Evolutionary conservation across 2,797 vertebrate species (phyloP), one percentile per base, ranked within the genome.

Genomic region (Thunnus albacares): DNA sequence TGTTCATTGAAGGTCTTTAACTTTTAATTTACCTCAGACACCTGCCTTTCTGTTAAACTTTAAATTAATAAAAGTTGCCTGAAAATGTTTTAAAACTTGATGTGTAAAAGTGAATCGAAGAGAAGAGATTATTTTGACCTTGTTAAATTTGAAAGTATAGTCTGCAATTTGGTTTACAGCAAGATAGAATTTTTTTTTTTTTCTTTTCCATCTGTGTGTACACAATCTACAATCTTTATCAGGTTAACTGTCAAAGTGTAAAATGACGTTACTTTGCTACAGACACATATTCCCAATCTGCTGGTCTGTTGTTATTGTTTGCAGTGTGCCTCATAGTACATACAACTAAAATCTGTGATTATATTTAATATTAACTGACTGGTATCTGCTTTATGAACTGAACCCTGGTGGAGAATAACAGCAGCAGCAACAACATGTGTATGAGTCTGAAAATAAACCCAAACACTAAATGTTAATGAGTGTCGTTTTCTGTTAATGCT

Each of bases 381-480:
- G 61, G 13, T 77, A 43, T 77, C 63, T 70, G 69, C 59, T 79
- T 49, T 74, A 53, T 43, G 30, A 75, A 73, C 20, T 51, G n/a
- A 83, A 38, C 51, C 5, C 57, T 45, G 45, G 26, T 71, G 55
- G 28, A 75, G 66, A 83, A 52, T 28, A 61, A 33, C 24, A 30
- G 18, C 47, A 18, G 51, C 66, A 61, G 73, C 49, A 63, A 70
- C 57, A 72, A 26, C 59, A 28, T 24, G 43, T 76, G 28, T 79
- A 24, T 60, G 33, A 79, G 72, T 67, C 6, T 60, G 51, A 56
- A 81, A 90, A 89, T 86, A 82, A 90, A 87, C 11, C 35, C 4
- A 59, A 75, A 81, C 35, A 56, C 26, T 78, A 56, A 70, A 79
- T 75, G 45, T 69, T 51, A 43, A 66, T 5, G 2, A 59, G 65